Base-by-base conservation (phyloP, 2,888 invertebrate species). In the Ophion slaviceki region DNA sequence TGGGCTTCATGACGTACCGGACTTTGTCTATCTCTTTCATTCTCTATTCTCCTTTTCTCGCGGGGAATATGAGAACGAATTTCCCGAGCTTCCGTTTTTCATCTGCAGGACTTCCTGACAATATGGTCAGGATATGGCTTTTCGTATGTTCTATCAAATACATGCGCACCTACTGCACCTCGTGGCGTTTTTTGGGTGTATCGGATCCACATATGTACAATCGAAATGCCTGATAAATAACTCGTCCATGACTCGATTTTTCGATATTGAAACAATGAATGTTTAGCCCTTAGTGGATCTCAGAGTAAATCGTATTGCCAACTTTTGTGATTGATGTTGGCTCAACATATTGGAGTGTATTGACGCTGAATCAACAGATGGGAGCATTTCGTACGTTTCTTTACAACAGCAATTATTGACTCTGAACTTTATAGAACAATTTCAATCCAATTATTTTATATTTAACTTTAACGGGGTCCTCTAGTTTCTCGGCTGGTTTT, bases 61-160 rank as follows among this genome's bases (percentile, higher is more conserved):
- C 5, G 11, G 45, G 28, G 11, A 36, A 75, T 47, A 71, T 57
- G 59, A 66, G 77, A 86, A 36, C 57, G 62, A 64, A 80, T 77
- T 82, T 86, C 74, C 47, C 76, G 32, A 68, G 72, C 77, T 53
- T 66, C 72, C 66, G 71, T 45, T 75, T 59, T 78, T 79, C 75
- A 53, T 59, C 64, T 70, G 45, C 62, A 78, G 36, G 5, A 62
- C 70, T 74, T 66, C 53, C 53, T 32, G 77, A 28, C 67, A 74
- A 67, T 62, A 64, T 61, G 32, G 11, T 64, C 47, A 47, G 28
- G 24, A 57, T 57, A 40, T 45, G 47, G 32, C 67, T 57, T n/a
- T 66, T 7, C 32, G 24, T 77, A 40, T 77, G 17, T 62, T 24
- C 28, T 67, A 20, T 40, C 64, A 32, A 75, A 75, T 75, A 62